Evolutionary conservation across 2,113 vertebrate species (phyloP).

Genomic region (Oreocharis arfaki): DNA sequence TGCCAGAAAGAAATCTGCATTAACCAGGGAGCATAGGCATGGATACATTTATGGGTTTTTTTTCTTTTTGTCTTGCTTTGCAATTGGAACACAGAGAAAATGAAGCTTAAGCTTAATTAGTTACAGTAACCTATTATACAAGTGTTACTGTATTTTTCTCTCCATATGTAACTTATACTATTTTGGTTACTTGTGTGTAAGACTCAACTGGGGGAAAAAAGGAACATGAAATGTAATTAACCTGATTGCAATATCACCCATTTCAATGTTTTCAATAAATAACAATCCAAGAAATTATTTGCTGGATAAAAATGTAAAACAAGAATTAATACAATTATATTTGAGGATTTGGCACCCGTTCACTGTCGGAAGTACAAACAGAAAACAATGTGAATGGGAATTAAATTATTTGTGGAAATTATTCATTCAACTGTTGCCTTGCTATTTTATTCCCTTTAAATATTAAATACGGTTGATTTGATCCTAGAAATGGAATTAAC

Average conservation of each 20-base stretch:
- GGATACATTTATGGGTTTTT: neutral
- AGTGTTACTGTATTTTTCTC: neutral
- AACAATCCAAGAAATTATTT: neutral
- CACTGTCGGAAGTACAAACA: neutral
- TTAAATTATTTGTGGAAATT: neutral
- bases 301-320: neutral
- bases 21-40: neutral
- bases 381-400: neutral
- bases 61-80: neutral
- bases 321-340: neutral
- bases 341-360: neutral
- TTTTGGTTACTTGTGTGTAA: neutral
- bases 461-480: neutral
- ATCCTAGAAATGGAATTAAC: conserved; percentile 5
- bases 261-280: neutral
- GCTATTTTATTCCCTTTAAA: neutral
- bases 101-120: neutral
- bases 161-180: neutral
- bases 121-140: neutral
- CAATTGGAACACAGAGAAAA: neutral
- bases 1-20: conserved; percentile 1
- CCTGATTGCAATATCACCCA: neutral
- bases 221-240: neutral
- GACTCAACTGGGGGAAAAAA: neutral
- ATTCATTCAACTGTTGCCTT: neutral